Evolutionary conservation across 2,797 vertebrate genomes (phyloP).

Genomic region (Sternotherus odoratus): DNA sequence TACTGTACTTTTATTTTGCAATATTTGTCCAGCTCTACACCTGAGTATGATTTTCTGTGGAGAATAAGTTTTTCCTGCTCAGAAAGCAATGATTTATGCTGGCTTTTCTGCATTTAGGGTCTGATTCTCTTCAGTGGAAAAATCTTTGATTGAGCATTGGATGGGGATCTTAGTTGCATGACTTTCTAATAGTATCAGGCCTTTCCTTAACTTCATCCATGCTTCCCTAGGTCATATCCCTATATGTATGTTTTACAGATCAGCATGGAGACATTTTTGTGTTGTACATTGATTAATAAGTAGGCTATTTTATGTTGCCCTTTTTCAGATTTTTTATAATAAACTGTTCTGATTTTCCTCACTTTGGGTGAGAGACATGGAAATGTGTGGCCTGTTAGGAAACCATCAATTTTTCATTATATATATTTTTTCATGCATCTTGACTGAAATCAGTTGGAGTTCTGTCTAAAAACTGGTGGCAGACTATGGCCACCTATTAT

Average conservation of each 20-base stretch:
- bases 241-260: neutral
- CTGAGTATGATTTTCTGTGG: neutral
- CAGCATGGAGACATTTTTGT: neutral
- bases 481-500: neutral
- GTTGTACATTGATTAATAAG: neutral
- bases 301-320: neutral
- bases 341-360: neutral
- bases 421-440: neutral
- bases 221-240: neutral
- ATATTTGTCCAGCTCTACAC: neutral
- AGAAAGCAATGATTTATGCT: neutral
- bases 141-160: fast-evolving
- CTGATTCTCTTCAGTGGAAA: neutral
- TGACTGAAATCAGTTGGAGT: neutral
- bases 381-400: neutral
- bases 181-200: neutral
- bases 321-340: neutral
- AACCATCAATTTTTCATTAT: neutral
- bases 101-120: neutral
- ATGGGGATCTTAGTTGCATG: neutral
- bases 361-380: neutral
- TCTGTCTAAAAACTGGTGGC: neutral
- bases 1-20: neutral
- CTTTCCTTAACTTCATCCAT: neutral
- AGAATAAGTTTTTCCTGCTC: neutral